phyloP scores from a whole-genome alignment of 2,113 vertebrate species.

The Hiodon tergisus region DNA sequence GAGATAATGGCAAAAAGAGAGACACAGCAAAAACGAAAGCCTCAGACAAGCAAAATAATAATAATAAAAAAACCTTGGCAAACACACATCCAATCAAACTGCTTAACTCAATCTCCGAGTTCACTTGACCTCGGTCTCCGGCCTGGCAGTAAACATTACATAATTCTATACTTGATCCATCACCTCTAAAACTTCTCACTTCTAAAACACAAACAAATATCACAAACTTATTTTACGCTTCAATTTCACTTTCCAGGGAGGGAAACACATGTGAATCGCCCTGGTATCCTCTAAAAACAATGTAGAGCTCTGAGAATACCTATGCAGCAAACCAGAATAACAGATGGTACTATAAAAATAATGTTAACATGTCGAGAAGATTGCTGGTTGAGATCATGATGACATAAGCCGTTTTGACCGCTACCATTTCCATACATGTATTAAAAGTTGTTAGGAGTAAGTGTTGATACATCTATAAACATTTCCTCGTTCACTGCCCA shows the following conservation, averaged over 20 bases:
- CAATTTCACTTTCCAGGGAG: neutral
- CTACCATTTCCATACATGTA: too few species aligned
- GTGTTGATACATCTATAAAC: too few species aligned
- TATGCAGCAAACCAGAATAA: neutral
- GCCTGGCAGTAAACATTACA: slow-evolving; percentile 26
- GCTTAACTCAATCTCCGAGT: neutral
- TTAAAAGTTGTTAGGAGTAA: too few species aligned
- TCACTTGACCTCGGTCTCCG: neutral
- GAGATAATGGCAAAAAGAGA: slow-evolving; percentile 27
- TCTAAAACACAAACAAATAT: neutral
- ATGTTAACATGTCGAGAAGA: too few species aligned
- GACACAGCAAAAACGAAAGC: slow-evolving; percentile 17
- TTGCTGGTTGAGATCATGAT: too few species aligned
- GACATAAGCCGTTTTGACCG: too few species aligned
- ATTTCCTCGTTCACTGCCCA: too few species aligned
- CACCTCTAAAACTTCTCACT: neutral
- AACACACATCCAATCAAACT: neutral
- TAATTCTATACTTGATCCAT: slow-evolving; percentile 1
- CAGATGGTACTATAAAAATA: too few species aligned
- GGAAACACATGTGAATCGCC: too few species aligned
- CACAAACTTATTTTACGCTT: neutral
- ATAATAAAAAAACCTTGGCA: neutral
- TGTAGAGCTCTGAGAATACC: neutral
- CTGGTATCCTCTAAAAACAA: neutral
- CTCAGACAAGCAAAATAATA: neutral